Conservation (phyloP, 2,888 invertebrate species). For the Nomada lathburiana region DNA sequence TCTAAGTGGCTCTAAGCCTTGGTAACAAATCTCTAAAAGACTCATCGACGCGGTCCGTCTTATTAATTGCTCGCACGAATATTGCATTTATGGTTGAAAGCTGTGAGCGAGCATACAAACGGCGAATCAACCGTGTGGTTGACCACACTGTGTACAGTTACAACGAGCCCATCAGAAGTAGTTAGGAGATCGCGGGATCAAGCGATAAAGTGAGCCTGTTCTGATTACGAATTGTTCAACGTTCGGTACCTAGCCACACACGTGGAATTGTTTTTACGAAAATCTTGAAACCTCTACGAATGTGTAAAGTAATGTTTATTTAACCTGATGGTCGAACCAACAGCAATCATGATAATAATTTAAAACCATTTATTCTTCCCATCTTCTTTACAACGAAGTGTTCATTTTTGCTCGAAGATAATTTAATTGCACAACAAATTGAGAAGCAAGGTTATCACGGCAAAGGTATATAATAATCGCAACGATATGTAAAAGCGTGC, state of each 20-base stretch:
- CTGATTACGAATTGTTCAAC: conserved; percentile 21
- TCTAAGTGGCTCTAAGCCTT: no score
- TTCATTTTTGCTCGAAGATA: no score
- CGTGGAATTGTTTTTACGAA: background rate
- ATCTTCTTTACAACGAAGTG: no score
- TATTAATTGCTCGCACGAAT: conserved; percentile 57
- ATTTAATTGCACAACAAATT: no score
- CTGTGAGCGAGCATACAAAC: conserved; percentile 33
- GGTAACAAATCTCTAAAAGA: conserved; percentile 1
- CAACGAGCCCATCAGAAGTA: conserved; percentile 53
- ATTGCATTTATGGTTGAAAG: conserved; percentile 35
- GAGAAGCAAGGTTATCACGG: no score
- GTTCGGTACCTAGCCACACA: background rate
- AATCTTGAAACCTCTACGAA: no score
- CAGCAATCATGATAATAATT: no score
- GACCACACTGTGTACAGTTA: conserved; percentile 45
- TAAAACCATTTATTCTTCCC: no score
- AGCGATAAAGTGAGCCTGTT: conserved; percentile 22
- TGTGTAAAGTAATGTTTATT: no score
- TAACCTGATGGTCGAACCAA: no score
- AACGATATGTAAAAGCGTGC: no score
- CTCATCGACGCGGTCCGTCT: conserved; percentile 21
- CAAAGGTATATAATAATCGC: no score
- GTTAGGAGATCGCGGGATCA: conserved; percentile 26
- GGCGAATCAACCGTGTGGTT: conserved; percentile 54